Evolutionary conservation across 2,113 vertebrate species (phyloP).

Genomic region (Brachirus orientalis): DNA sequence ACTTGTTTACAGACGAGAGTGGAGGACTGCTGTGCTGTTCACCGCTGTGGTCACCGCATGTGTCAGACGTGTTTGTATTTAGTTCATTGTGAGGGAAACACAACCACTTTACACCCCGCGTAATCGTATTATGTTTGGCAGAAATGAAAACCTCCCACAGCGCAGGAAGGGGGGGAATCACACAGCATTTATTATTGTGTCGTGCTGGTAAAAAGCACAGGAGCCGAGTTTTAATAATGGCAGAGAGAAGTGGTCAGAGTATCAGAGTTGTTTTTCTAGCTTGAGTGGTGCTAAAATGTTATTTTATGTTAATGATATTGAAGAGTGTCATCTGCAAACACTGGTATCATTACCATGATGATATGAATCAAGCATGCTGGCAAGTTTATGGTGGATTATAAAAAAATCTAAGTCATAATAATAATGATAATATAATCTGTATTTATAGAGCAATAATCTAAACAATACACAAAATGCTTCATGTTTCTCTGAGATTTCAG

Average conservation of each 20-base stretch:
- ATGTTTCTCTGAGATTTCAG: too few relatives aligned
- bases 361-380: too few relatives aligned
- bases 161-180: not conserved
- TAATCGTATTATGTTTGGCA: not conserved
- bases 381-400: too few relatives aligned
- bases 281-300: not conserved
- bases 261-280: not conserved
- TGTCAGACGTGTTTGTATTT: slow-evolving; percentile 5
- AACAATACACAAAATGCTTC: too few relatives aligned
- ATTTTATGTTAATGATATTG: not conserved
- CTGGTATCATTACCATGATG: not conserved
- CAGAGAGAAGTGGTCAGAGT: not conserved
- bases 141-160: not conserved
- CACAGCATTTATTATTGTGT: slow-evolving; percentile 1
- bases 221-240: not conserved
- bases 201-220: not conserved
- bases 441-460: too few relatives aligned
- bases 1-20: slow-evolving; percentile 23
- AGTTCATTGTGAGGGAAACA: slow-evolving; percentile 1
- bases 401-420: too few relatives aligned
- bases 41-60: slow-evolving; percentile 13
- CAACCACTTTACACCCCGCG: not conserved
- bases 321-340: not conserved
- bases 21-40: slow-evolving; percentile 14
- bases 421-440: too few relatives aligned